Evolutionary conservation across 2,797 vertebrate species (phyloP), one percentile per base, ranked within the genome.

Genomic region (Hylomyscus alleni): DNA sequence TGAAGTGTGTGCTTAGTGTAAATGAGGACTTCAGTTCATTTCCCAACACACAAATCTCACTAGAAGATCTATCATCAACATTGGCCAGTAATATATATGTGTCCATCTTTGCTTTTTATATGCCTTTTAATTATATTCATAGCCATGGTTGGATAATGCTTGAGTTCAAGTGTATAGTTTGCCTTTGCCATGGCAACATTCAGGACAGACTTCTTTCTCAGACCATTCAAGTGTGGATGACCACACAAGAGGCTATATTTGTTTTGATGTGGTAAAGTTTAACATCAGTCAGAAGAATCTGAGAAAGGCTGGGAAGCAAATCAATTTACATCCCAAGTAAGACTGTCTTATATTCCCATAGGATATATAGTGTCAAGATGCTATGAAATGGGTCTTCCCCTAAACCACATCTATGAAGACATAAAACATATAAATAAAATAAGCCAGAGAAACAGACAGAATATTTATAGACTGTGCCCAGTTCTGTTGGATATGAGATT

Each of bases 81-180:
- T 89, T 94, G 78, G 37, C 34, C 67, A 62, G 2, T 60, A 11
- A 52, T 77, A 44, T 77, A 11, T 3, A 52, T 77, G 37, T 58
- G 0, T 80, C 78, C 92, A 31, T 72, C 31, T 95, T 89, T 80
- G 24, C 77, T 44, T 76, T 96, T 37, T 58, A 15, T 81, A 85
- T 73, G 65, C 19, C 34, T 90, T 22, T 44, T 80, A 69, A 69
- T 81, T 92, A 62, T 10, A 0, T 88, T 20, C 4, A n/a, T n/a
- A 40, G 7, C 47, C 11, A 24, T 82, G 20, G 22, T 50, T 89
- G 13, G 75, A 67, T 83, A 82, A 60, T 31, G 44, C 44, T 82
- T n/a, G 50, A 91, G 67, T 85, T 52, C 84, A 86, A 91, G 86
- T 29, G 0, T 75, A 60, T 22, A 47, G 37, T 58, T 12, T 73